Conservation (phyloP, 2,888 invertebrate genomes). For the Troglohyphantes excavatus region DNA sequence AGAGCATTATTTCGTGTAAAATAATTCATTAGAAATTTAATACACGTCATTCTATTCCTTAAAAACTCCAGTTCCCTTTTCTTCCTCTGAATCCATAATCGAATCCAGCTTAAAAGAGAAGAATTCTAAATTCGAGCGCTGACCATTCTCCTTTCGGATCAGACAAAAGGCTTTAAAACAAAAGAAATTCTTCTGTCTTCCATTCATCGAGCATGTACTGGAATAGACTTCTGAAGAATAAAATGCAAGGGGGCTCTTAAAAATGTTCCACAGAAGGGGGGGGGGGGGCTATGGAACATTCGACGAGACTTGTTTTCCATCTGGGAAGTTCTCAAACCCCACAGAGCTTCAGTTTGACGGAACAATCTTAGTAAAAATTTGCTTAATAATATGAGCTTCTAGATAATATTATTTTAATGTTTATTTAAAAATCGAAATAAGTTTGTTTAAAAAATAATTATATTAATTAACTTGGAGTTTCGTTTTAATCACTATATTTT, state of each 20-base stretch:
- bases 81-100: background rate
- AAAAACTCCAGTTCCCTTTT: background rate
- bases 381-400: too few species aligned
- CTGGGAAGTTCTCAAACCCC: slow-evolving; percentile 8
- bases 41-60: too few species aligned
- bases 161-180: slow-evolving; percentile 18
- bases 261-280: background rate
- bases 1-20: too few species aligned
- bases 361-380: too few species aligned
- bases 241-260: background rate
- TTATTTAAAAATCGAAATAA: too few species aligned
- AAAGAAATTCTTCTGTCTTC: background rate
- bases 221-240: slow-evolving; percentile 3
- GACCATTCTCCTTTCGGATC: slow-evolving; percentile 4
- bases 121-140: background rate
- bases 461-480: too few species aligned
- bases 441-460: too few species aligned
- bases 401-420: too few species aligned
- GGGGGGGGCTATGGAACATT: background rate
- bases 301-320: slow-evolving; percentile 8
- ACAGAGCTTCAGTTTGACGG: too few species aligned
- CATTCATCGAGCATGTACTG: slow-evolving; percentile 1
- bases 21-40: too few species aligned
- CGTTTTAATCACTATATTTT: too few species aligned
- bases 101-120: slow-evolving; percentile 2